Base-by-base conservation (phyloP, 2,888 invertebrate species). In the Hyalella azteca region DNA sequence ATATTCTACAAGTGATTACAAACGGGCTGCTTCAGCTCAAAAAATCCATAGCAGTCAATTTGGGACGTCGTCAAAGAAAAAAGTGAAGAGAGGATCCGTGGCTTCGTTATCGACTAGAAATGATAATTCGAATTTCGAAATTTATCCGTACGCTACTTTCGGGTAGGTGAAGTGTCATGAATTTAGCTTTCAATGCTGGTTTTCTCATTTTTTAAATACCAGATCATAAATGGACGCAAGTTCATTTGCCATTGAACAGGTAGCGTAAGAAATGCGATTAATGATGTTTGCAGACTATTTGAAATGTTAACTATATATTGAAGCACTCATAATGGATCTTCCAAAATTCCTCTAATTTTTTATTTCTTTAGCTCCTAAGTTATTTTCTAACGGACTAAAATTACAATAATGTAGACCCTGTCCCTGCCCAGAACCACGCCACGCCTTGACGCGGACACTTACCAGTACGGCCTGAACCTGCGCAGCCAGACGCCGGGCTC, bases 401-500 rank as follows among this genome's bases (percentile, higher is more conserved):
- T n/a, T n/a, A n/a, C n/a, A n/a, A n/a, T n/a, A n/a, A n/a, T n/a
- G n/a, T n/a, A n/a, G n/a, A n/a, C n/a, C n/a, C n/a, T n/a, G n/a
- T n/a, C n/a, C n/a, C n/a, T n/a, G n/a, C n/a, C 26, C 66, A 66
- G 66, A 7, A 36, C 39, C 32, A 13, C 66, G 5, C 29, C 41
- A n/a, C 41, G 78, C 3, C 29, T 40, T 13, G 48, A 41, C 26
- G 41, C 39, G 29, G 66, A 60, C 29, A 36, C 78, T 15, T 13
- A 36, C 26, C 40, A 78, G 66, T 41, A 66, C 45, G 78, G 78
- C 40, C 36, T 26, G n/a, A 13, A 40, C 66, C 36, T 66, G 7
- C 66, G 66, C 66, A 36, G 15, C n/a, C 66, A 66, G 36, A 40
- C 78, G 1, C 40, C 36, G 1, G 39, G 60, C 1, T 66, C 78